These are phyloP conservation scores for Condylura cristata DNA, from an alignment of 2,113 vertebrate species.

Conservation along the genomic window DNA sequence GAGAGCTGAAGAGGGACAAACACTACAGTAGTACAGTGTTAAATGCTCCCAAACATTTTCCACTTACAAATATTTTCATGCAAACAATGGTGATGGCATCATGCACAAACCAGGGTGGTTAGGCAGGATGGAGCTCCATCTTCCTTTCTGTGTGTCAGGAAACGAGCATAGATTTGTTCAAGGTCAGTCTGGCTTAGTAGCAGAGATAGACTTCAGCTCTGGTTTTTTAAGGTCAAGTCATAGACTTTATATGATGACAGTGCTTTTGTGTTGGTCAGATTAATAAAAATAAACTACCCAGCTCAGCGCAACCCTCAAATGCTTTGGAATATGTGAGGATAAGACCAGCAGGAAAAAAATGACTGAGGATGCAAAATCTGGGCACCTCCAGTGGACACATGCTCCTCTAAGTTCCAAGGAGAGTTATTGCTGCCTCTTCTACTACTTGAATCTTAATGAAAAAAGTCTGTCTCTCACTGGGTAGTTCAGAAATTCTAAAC, in stretches of 20 bases:
- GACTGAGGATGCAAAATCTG: neutral
- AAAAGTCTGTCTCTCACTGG: neutral
- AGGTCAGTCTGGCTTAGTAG: neutral
- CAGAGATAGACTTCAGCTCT: neutral
- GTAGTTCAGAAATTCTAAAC: neutral
- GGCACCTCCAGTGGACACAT: neutral
- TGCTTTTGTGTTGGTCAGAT: neutral
- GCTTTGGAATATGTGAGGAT: neutral
- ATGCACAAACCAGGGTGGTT: neutral
- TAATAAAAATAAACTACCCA: neutral
- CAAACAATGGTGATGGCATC: neutral
- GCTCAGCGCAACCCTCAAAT: neutral
- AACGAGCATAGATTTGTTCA: neutral
- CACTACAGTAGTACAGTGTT: neutral
- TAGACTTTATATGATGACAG: neutral
- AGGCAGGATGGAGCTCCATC: too few species aligned
- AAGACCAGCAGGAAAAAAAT: neutral
- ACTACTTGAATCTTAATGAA: neutral
- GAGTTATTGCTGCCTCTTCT: neutral
- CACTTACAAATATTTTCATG: neutral
- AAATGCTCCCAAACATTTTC: neutral
- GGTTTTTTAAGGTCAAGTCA: neutral
- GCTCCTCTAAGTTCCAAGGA: neutral
- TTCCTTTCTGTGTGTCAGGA: neutral
- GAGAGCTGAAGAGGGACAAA: neutral